phyloP scores from a whole-genome alignment of 2,113 vertebrate genomes.

The Sus scrofa region DNA sequence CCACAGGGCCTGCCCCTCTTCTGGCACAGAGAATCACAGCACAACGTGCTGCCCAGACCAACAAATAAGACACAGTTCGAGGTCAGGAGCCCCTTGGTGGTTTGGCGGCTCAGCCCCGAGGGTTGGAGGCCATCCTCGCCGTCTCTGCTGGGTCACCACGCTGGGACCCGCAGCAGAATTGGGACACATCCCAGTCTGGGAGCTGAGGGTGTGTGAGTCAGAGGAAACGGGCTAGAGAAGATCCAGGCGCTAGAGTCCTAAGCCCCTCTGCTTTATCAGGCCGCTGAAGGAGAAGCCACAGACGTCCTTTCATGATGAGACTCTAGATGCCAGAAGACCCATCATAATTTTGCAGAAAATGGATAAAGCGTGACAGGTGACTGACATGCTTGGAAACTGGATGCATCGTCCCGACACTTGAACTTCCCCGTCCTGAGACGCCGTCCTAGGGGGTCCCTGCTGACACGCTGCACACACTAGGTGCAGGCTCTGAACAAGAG shows the following conservation, averaged over 20 bases:
- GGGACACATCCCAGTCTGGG: conserved; percentile 1
- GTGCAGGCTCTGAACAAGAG: neutral
- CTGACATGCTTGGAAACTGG: neutral
- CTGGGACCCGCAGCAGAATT: neutral
- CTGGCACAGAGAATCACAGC: conserved; percentile 20
- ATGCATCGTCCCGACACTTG: too few relatives aligned
- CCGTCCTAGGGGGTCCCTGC: too few relatives aligned
- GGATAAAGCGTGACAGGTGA: neutral
- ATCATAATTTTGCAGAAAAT: neutral
- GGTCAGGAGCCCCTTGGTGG: neutral
- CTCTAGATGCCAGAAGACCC: neutral
- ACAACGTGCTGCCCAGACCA: neutral
- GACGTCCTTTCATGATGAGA: neutral
- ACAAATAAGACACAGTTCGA: rapidly evolving
- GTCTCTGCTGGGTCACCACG: neutral
- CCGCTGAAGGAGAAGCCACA: neutral
- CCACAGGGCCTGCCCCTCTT: neutral
- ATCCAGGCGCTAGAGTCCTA: neutral
- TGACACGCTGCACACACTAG: neutral
- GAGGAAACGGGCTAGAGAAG: neutral
- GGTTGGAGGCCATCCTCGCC: neutral
- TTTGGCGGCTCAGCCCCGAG: neutral
- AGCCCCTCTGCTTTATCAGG: neutral
- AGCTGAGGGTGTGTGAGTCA: neutral
- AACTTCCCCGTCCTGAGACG: too few relatives aligned